Conservation (phyloP, 2,888 invertebrate genomes). For the Brenthis hecate region DNA sequence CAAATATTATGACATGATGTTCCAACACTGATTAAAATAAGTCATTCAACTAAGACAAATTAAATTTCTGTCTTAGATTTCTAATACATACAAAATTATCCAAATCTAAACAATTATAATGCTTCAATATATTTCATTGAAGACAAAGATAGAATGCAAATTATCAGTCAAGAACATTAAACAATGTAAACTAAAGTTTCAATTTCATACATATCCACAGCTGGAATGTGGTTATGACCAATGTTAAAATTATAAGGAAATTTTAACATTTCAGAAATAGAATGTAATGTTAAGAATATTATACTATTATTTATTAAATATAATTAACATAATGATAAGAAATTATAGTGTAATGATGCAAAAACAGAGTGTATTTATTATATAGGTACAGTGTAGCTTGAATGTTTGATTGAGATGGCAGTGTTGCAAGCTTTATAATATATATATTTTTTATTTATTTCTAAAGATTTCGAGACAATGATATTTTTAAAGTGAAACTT, state of each 20-base stretch:
- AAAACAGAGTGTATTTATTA: conserved; percentile 4
- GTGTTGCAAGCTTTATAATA: conserved; percentile 8
- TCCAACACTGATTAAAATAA: not conserved
- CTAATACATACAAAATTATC: not conserved
- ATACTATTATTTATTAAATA: too few relatives aligned
- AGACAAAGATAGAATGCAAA: too few relatives aligned
- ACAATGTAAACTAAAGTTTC: not conserved
- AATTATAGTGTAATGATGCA: too few relatives aligned
- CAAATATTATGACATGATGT: too few relatives aligned
- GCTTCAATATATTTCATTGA: too few relatives aligned
- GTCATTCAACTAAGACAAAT: not conserved
- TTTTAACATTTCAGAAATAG: not conserved
- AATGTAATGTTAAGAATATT: too few relatives aligned
- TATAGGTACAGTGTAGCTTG: conserved; percentile 25
- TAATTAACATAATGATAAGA: too few relatives aligned
- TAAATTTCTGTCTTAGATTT: not conserved
- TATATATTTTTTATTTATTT: too few relatives aligned
- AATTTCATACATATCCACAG: conserved; percentile 22
- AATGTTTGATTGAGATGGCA: conserved; percentile 15
- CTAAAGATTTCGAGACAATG: too few relatives aligned
- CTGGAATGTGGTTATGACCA: conserved; percentile 31
- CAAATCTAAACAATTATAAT: not conserved
- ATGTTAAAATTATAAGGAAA: not conserved
- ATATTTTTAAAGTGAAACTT: too few relatives aligned
- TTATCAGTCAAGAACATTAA: too few relatives aligned